These are phyloP conservation scores for Phyllostomus discolor DNA, from an alignment of 2,113 vertebrate species.

Conservation along the genomic window DNA sequence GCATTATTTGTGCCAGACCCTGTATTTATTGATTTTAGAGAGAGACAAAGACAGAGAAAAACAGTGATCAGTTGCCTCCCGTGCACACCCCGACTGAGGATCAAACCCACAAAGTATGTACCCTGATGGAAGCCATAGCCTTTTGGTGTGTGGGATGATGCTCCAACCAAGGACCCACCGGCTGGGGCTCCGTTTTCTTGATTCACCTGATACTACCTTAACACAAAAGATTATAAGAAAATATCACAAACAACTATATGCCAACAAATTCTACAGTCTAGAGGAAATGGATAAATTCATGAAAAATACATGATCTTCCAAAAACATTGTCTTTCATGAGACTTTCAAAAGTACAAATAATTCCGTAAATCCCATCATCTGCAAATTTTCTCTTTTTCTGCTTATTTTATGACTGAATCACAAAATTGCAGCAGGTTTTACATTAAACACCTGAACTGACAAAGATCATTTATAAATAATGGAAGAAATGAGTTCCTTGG, in stretches of 20 bases:
- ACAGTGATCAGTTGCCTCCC: too few species aligned
- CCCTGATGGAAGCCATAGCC: too few species aligned
- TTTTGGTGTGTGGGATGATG: too few species aligned
- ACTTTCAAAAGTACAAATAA: background rate
- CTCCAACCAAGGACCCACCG: too few species aligned
- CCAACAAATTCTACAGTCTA: background rate
- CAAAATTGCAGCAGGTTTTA: background rate
- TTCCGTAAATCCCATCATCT: background rate
- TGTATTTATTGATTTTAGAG: too few species aligned
- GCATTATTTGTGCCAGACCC: too few species aligned
- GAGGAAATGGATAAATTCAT: background rate
- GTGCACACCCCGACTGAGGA: too few species aligned
- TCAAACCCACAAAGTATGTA: too few species aligned
- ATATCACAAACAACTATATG: background rate
- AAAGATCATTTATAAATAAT: background rate
- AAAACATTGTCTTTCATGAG: background rate
- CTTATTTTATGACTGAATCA: background rate
- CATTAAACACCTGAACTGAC: background rate
- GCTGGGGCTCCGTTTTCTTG: background rate
- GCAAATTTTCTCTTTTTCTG: background rate
- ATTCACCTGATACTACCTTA: background rate
- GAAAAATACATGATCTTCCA: background rate
- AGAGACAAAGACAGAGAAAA: too few species aligned
- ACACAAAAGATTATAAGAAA: background rate
- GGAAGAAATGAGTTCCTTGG: background rate